Evolutionary conservation across 2,113 vertebrate species (phyloP).

Genomic region (Gymnobelideus leadbeateri): DNA sequence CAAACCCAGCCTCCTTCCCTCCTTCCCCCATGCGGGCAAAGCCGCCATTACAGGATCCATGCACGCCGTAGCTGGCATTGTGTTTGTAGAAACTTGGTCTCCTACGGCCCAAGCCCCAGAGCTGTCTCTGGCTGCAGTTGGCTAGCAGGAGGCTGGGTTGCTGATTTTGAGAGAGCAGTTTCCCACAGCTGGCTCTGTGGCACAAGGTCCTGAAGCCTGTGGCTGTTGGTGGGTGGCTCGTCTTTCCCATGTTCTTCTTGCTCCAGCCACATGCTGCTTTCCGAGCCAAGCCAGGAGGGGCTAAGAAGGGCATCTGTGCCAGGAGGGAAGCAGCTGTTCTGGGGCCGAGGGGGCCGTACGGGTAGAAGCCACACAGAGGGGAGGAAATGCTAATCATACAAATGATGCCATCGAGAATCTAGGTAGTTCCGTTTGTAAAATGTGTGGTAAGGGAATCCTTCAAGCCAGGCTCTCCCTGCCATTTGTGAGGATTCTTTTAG

Average conservation of each 20-base stretch:
- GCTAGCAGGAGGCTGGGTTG: conserved; percentile 77
- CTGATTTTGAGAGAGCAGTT: conserved; percentile 57
- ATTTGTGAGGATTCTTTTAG: conserved; percentile 47
- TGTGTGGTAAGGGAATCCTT: conserved; percentile 47
- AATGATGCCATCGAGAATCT: conserved; percentile 64
- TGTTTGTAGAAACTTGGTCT: conserved; percentile 64
- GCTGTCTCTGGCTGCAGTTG: conserved; percentile 68
- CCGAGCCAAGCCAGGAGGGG: conserved; percentile 35
- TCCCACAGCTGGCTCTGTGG: conserved; percentile 76
- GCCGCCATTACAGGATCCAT: neutral
- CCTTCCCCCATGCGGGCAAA: conserved; percentile 47
- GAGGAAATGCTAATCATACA: conserved; percentile 69
- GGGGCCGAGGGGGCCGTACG: conserved; percentile 64
- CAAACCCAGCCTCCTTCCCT: neutral
- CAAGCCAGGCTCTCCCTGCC: conserved; percentile 50
- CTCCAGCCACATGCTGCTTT: neutral
- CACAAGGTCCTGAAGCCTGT: conserved; percentile 46
- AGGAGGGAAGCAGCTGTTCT: conserved; percentile 65
- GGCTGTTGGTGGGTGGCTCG: conserved; percentile 60
- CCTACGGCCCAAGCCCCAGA: conserved; percentile 22
- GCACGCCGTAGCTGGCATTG: conserved; percentile 18
- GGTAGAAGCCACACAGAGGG: conserved; percentile 68
- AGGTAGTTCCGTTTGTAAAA: conserved; percentile 69
- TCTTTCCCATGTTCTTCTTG: conserved; percentile 29
- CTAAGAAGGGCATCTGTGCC: conserved; percentile 29